Evolutionary conservation across 1,140 invertebrate species (phyloP), one percentile per base, ranked within the genome.

Genomic region (Temnothorax longispinosus): DNA sequence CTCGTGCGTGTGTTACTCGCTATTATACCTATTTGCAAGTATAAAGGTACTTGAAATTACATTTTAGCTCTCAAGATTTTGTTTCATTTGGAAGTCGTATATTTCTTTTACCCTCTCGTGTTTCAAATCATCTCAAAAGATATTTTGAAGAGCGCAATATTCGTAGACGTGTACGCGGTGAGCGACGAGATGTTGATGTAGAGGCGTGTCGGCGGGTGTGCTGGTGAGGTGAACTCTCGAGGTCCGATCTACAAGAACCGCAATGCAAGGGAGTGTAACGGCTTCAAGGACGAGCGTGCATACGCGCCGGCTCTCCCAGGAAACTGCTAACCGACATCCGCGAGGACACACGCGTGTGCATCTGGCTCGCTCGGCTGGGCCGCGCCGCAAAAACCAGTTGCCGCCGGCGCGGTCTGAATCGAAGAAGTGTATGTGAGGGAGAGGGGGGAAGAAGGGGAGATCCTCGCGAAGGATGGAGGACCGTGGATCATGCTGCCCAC

Each of bases 271-370:
- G 92, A 90, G 91, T 92, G 91, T 93, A 93, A 91, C 90, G 89
- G 90, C 91, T 91, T 89, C 93, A 94, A 95, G 93, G 94, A 94
- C 94, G 92, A 87, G 62, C 75, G 88, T 72, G 77, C 65, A 85
- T 81, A 87, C 86, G 50, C 60, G 69, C 54, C 88, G 88, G 86
- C 88, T 93, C 92, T 93, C 92, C 90, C 94, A 94, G 94, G 94
- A 94, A 95, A 94, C 93, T 92, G 90, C 89, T 93, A 93, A 91
- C 90, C 93, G 89, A 94, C 91, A 92, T 94, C 91, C 81, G 78
- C 91, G 87, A 91, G 88, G 91, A 92, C 91, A 88, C 86, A n/a
- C 86, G 75, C 74, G 88, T 82, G 78, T 87, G 89, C 88, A 88
- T 92, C 89, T 91, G 76, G 60, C 60, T 86, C 75, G 75, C 77